These are phyloP conservation scores for Aldabrachelys gigantea DNA, from an alignment of 2,113 vertebrate genomes.

Conservation along the genomic window DNA sequence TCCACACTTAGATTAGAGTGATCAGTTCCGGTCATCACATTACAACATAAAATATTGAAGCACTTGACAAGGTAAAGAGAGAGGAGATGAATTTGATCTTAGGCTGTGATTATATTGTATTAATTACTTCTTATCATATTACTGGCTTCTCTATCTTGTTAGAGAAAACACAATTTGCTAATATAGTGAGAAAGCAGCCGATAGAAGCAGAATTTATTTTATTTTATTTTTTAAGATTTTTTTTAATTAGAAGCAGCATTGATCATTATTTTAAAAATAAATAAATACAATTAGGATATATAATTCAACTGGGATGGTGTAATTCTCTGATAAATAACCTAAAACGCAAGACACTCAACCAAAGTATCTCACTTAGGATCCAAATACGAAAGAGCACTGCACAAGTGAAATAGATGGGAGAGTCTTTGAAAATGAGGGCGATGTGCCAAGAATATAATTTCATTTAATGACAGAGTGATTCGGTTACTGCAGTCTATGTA, in stretches of 20 bases:
- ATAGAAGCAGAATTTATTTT: conserved; percentile 24
- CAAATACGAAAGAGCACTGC: not conserved
- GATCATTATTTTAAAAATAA: not conserved
- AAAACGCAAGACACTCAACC: conserved; percentile 1
- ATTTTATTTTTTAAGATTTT: not conserved
- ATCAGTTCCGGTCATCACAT: conserved; percentile 82
- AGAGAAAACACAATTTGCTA: conserved; percentile 60
- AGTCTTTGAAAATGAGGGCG: conserved; percentile 14
- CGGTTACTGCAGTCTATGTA: not conserved
- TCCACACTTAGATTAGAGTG: conserved; percentile 76
- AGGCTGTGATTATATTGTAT: conserved; percentile 76
- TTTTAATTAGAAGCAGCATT: not conserved
- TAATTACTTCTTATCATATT: conserved; percentile 79
- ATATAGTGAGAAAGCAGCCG: conserved; percentile 37
- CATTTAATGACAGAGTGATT: not conserved
- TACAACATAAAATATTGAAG: conserved; percentile 84
- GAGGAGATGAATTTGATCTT: conserved; percentile 81
- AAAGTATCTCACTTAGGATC: not conserved
- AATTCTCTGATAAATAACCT: conserved; percentile 49
- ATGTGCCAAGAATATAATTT: conserved; percentile 31
- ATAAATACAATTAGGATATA: not conserved
- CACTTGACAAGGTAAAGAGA: conserved; percentile 84
- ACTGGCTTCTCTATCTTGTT: conserved; percentile 66
- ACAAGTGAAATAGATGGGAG: not conserved
- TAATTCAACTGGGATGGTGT: not conserved